phyloP scores from a whole-genome alignment of 2,797 vertebrate species.

The Sciaenops ocellatus region DNA sequence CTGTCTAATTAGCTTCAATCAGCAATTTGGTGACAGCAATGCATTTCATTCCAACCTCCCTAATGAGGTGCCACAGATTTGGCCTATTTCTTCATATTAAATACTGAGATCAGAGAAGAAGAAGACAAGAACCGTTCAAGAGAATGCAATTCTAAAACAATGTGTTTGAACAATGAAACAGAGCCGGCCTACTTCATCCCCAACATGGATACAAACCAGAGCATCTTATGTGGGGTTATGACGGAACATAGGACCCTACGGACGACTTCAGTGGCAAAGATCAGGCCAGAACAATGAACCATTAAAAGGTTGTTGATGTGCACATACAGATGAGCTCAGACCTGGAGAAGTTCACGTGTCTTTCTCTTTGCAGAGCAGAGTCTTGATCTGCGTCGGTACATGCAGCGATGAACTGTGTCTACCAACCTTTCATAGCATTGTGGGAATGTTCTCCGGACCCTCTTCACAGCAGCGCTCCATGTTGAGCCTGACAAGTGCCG shows the following conservation, averaged over 20 bases:
- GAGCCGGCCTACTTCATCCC: not conserved
- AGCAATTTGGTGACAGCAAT: constrained; percentile 8
- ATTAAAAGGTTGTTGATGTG: too few relatives aligned
- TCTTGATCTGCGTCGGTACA: too few relatives aligned
- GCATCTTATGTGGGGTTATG: too few relatives aligned
- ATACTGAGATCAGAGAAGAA: not conserved
- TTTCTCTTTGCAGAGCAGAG: too few relatives aligned
- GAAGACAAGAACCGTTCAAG: not conserved
- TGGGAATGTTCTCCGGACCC: too few relatives aligned
- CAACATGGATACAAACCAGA: not conserved
- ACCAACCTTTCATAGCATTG: too few relatives aligned
- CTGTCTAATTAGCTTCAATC: constrained; percentile 40
- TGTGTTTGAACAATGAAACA: not conserved
- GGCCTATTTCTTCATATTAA: constrained; percentile 24
- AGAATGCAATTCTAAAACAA: not conserved
- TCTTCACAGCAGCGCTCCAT: too few relatives aligned
- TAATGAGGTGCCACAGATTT: constrained; percentile 10
- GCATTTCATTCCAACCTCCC: constrained; percentile 20
- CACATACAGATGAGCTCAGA: too few relatives aligned
- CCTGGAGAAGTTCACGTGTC: too few relatives aligned
- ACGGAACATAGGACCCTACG: not conserved
- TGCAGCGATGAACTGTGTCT: too few relatives aligned
- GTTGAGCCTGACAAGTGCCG: too few relatives aligned
- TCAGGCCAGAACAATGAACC: too few relatives aligned
- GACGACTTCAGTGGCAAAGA: not conserved